phyloP scores from a whole-genome alignment of 23 tunicate species.

The Trididemnum clinides region DNA sequence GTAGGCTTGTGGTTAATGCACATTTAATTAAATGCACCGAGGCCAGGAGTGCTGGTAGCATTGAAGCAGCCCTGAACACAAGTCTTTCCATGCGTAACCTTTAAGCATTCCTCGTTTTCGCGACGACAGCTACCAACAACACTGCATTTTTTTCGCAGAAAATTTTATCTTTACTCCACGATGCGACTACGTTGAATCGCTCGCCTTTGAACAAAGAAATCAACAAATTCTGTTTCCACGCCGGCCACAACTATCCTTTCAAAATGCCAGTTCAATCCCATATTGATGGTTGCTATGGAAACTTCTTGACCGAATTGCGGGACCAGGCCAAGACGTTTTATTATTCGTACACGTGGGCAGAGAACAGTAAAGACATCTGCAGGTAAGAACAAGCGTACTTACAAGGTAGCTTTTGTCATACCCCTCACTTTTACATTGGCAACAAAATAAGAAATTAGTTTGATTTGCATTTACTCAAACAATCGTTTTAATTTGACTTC shows the following conservation, averaged over 20 bases:
- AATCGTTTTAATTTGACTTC: too few relatives aligned
- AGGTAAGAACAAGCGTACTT: not conserved
- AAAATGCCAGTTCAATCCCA: not conserved
- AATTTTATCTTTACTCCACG: not conserved
- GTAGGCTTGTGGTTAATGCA: too few relatives aligned
- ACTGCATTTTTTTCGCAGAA: not conserved
- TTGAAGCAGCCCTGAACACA: too few relatives aligned
- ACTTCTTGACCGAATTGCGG: not conserved
- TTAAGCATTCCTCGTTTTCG: too few relatives aligned
- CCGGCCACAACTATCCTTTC: not conserved
- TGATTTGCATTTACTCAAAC: too few relatives aligned
- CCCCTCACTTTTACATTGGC: not conserved
- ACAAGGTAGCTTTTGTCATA: not conserved
- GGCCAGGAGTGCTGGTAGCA: too few relatives aligned
- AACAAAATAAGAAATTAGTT: too few relatives aligned
- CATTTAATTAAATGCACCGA: too few relatives aligned
- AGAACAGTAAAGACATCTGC: not conserved
- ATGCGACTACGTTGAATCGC: not conserved
- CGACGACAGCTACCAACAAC: too few relatives aligned
- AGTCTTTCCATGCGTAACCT: too few relatives aligned
- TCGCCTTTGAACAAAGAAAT: not conserved
- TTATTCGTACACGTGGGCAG: not conserved
- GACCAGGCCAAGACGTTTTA: not conserved
- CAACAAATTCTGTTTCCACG: conserved; percentile 24
- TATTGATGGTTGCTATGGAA: not conserved